Evolutionary conservation across 2,797 vertebrate genomes (phyloP).

Genomic region (Pempheris klunzingeri): DNA sequence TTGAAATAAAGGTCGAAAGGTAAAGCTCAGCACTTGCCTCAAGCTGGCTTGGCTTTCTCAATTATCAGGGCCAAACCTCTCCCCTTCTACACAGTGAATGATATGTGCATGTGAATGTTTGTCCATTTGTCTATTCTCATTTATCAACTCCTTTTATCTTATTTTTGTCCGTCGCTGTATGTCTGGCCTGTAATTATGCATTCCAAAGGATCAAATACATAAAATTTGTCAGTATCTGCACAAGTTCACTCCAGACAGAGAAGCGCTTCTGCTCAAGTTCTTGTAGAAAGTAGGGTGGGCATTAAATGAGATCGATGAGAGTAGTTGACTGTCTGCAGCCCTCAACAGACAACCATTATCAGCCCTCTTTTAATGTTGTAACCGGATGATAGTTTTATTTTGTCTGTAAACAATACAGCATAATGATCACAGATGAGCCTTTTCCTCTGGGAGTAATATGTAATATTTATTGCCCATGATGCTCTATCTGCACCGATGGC

Average conservation of each 20-base stretch:
- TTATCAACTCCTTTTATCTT: slow-evolving; percentile 37
- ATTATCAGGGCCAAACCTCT: slow-evolving; percentile 77
- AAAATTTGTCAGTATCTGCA: slow-evolving; percentile 26
- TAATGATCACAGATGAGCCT: slow-evolving; percentile 50
- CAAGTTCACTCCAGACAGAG: slow-evolving; percentile 31
- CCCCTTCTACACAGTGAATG: slow-evolving; percentile 12
- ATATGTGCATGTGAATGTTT: slow-evolving; percentile 42
- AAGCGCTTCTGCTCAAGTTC: slow-evolving; percentile 22
- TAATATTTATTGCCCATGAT: slow-evolving; percentile 61
- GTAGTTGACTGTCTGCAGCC: slow-evolving; percentile 15
- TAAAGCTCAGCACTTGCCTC: slow-evolving; percentile 58
- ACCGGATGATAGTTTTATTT: slow-evolving; percentile 53
- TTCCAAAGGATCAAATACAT: slow-evolving; percentile 34
- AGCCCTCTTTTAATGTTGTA: slow-evolving; percentile 30
- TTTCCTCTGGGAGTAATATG: slow-evolving; percentile 60
- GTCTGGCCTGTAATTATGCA: slow-evolving; percentile 50
- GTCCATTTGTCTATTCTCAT: slow-evolving; percentile 27
- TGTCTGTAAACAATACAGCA: slow-evolving; percentile 59
- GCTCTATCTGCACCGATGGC: slow-evolving; percentile 54
- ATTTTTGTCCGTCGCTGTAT: slow-evolving; percentile 36
- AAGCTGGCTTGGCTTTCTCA: slow-evolving; percentile 76
- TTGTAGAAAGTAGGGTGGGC: slow-evolving; percentile 15
- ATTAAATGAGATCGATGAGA: slow-evolving; percentile 47
- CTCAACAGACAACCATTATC: slow-evolving; percentile 13
- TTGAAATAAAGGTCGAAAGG: slow-evolving; percentile 75